phyloP scores from a whole-genome alignment of 1,140 invertebrate species.

The Chrysoperla carnea region DNA sequence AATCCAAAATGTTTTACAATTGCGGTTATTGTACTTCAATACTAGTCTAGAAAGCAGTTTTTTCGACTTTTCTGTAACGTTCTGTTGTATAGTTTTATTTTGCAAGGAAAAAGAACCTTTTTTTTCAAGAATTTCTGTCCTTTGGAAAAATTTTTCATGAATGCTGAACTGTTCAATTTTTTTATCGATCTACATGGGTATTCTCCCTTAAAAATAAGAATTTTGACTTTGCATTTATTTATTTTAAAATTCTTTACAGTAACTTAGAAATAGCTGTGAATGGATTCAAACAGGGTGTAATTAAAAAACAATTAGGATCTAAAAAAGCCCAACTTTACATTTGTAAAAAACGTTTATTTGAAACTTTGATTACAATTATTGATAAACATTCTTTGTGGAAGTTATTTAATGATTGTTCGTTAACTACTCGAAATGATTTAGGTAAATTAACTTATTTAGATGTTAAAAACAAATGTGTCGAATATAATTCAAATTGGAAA shows the following conservation, averaged over 20 bases:
- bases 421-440: conserved; percentile 9
- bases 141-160: too few relatives aligned
- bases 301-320: conserved; percentile 45
- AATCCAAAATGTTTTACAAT: too few relatives aligned
- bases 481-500: conserved; percentile 27
- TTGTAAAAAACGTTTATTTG: conserved; percentile 42
- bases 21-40: too few relatives aligned
- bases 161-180: too few relatives aligned
- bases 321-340: conserved; percentile 33
- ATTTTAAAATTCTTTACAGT: conserved; percentile 23
- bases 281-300: conserved; percentile 63
- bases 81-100: too few relatives aligned
- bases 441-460: conserved; percentile 23
- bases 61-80: too few relatives aligned
- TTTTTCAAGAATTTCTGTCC: too few relatives aligned
- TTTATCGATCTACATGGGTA: too few relatives aligned
- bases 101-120: too few relatives aligned
- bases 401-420: conserved; percentile 11
- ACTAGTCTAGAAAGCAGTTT: too few relatives aligned
- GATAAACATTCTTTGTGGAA: conserved; percentile 9
- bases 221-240: too few relatives aligned
- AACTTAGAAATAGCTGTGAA: conserved; percentile 54
- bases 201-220: too few relatives aligned
- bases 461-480: conserved; percentile 25
- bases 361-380: conserved; percentile 31